Evolutionary conservation across 2,113 vertebrate genomes (phyloP).

Genomic region (Mirza zaza): DNA sequence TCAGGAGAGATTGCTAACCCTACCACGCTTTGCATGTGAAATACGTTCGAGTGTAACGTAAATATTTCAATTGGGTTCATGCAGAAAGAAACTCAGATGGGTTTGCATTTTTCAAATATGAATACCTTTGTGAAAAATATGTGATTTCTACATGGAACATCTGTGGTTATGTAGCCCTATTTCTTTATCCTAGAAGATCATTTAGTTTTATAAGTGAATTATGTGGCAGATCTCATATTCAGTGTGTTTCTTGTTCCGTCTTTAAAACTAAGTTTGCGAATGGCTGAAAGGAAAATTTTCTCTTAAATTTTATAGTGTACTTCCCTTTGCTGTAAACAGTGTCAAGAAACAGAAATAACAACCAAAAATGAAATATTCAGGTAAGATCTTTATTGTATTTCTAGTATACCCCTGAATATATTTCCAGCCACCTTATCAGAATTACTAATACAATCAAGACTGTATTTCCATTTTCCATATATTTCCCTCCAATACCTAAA

Average conservation of each 20-base stretch:
- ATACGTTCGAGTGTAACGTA: too few relatives aligned
- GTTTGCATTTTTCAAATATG: background rate
- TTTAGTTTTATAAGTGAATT: background rate
- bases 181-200: background rate
- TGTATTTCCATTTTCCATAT: background rate
- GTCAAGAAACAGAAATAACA: constrained; percentile 97
- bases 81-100: background rate
- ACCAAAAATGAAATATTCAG: constrained; percentile 99
- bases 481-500: background rate
- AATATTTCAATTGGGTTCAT: background rate
- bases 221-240: background rate
- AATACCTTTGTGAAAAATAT: background rate
- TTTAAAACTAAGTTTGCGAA: background rate
- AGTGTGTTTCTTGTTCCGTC: background rate
- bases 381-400: constrained; percentile 82
- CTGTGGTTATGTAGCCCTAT: background rate
- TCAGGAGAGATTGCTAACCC: background rate
- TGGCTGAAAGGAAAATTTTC: background rate
- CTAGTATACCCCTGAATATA: background rate
- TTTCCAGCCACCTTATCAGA: background rate
- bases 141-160: background rate
- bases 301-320: constrained; percentile 89
- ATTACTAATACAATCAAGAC: background rate
- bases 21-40: background rate
- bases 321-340: constrained; percentile 97